A percentile compares a stretch with the other conserved stretches of the same genome.
Conservation (phyloP, 1,140 invertebrate species). For the Apis cerana region DNA sequence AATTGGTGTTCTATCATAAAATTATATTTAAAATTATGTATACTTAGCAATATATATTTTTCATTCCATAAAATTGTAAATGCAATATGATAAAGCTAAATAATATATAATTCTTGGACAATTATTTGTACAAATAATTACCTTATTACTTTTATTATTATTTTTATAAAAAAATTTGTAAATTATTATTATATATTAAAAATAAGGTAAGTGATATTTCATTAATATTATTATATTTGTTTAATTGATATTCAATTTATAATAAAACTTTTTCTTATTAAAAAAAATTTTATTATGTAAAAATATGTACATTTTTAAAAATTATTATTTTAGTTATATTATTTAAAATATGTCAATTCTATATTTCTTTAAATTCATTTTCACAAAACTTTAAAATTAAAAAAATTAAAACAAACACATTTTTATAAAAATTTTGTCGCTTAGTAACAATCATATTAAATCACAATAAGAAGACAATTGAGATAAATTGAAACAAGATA, state of each 20-base stretch:
- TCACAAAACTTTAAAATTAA: background rate
- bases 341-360: background rate
- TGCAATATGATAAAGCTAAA: slow-evolving; percentile 3
- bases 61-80: slow-evolving; percentile 4
- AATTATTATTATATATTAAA: background rate
- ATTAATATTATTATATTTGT: background rate
- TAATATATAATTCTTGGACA: slow-evolving; percentile 23
- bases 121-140: too few relatives aligned
- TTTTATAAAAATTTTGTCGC: background rate
- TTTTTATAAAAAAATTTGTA: background rate
- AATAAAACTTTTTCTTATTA: too few relatives aligned
- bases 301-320: too few relatives aligned
- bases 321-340: background rate
- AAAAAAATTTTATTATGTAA: too few relatives aligned
- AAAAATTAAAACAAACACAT: background rate
- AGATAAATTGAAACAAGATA: background rate
- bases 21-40: background rate
- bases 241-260: too few relatives aligned
- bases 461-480: background rate
- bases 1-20: background rate
- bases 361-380: background rate
- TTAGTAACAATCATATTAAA: slow-evolving; percentile 19
- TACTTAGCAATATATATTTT: background rate
- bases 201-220: background rate
- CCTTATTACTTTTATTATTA: background rate